Percentiles rank a stretch among this genome's conserved stretches.
phyloP scores from a whole-genome alignment of 2,113 vertebrate species.

The Sorex araneus region DNA sequence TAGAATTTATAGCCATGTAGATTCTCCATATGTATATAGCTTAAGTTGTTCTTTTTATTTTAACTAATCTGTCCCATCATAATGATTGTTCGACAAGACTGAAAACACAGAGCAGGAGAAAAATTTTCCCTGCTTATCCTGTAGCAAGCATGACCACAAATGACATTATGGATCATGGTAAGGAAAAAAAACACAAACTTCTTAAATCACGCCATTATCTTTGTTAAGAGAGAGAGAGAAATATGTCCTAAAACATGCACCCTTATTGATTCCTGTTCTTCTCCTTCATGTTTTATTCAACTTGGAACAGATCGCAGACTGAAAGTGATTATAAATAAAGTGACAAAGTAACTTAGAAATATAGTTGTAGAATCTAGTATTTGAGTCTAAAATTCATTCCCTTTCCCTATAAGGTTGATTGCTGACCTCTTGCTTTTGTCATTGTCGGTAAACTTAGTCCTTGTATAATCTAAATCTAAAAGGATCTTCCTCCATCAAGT shows the following conservation, averaged over 20 bases:
- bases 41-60: not conserved
- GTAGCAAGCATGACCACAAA: not conserved
- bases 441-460: not conserved
- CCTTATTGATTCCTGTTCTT: not conserved
- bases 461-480: not conserved
- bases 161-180: not conserved
- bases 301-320: not conserved
- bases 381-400: not conserved
- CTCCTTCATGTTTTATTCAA: not conserved
- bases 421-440: not conserved
- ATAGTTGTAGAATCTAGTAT: not conserved
- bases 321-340: conserved; percentile 22
- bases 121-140: not conserved
- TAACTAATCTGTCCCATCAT: not conserved
- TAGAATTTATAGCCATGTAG: not conserved
- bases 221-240: not conserved
- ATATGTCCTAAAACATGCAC: not conserved
- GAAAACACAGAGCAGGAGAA: not conserved
- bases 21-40: not conserved
- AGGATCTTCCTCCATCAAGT: not conserved
- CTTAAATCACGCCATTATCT: not conserved
- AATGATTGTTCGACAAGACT: not conserved
- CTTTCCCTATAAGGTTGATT: not conserved
- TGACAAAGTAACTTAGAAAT: conserved; percentile 4
- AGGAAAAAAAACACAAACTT: not conserved